Evolutionary conservation across 2,888 invertebrate genomes (phyloP).

Genomic region (Emmelina monodactyla): DNA sequence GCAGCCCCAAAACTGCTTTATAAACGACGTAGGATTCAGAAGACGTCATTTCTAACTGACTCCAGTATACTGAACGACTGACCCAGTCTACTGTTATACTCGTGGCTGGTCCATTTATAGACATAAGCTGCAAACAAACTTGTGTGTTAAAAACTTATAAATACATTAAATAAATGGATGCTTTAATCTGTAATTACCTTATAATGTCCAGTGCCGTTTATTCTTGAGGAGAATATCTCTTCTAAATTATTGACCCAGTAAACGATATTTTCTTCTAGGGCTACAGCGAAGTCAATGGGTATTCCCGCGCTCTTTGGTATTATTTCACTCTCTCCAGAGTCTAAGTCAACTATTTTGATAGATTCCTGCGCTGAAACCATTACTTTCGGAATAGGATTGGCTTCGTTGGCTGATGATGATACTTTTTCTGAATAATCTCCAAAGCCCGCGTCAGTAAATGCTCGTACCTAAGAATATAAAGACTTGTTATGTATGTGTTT

Average conservation of each 20-base stretch:
- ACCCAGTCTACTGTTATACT: constrained; percentile 90
- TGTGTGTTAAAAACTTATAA: not conserved
- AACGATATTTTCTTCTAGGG: constrained; percentile 75
- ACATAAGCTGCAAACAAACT: constrained; percentile 32
- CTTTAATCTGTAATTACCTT: constrained; percentile 28
- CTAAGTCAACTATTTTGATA: constrained; percentile 79
- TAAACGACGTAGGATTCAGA: constrained; percentile 65
- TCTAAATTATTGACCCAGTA: constrained; percentile 85
- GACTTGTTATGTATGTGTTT: not conserved
- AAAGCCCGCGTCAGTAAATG: constrained; percentile 79
- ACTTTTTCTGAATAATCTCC: constrained; percentile 74
- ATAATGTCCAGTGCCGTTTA: constrained; percentile 59
- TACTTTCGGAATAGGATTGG: constrained; percentile 81
- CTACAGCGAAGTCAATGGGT: constrained; percentile 73
- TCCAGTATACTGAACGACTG: constrained; percentile 82
- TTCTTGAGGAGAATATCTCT: constrained; percentile 70
- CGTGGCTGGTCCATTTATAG: constrained; percentile 54
- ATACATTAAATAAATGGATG: no score
- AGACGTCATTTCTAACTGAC: constrained; percentile 65
- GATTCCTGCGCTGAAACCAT: constrained; percentile 77
- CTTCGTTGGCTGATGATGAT: constrained; percentile 68
- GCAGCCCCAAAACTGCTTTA: constrained; percentile 71
- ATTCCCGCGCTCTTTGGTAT: constrained; percentile 71
- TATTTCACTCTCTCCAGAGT: constrained; percentile 69
- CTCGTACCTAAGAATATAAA: constrained; percentile 70